Evolutionary conservation across 2,113 vertebrate genomes (phyloP), one percentile per base, ranked within the genome.

Genomic region (Centropus unirufus): DNA sequence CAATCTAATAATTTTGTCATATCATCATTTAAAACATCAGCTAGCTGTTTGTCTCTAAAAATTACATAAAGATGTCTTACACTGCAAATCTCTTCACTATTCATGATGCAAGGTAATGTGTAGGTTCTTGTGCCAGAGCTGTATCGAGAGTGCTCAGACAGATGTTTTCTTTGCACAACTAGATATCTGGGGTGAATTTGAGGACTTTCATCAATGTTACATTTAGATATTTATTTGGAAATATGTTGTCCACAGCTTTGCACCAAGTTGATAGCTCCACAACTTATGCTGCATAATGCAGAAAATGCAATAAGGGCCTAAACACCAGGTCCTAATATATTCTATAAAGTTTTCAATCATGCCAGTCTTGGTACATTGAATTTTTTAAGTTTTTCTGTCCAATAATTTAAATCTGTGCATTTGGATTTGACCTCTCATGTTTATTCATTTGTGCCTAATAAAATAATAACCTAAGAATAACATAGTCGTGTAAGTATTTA

Each of bases 11-110:
- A 42, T 77, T 75, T 70, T 84, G 67, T 94, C 52, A 78, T 90
- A 81, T 62, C 39, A 42, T 42, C 26, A 58, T 94, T 89, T 85
- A 47, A 95, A 97, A 86, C 30, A 75, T 69, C 61, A 80, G 54
- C 27, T 51, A 62, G 18, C 14, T 51, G 42, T 88, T 86, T 21
- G 55, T 92, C 51, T 80, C 58, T 69, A 51, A 76, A 72, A 93
- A 92, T 77, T 36, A 17, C 64, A 86, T 67, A 77, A 88, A 88
- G 57, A 44, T 55, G 13, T 84, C 23, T 54, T 79, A 82, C 51
- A 3, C 52, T 51, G 24, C 1, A 2, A 54, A 57, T 47, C 8
- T 59, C n/a, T 55, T 91, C 26, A 59, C 34, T 57, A 32, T 15
- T 85, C 36, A 74, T 82, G 29, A 26, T 11, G 9, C 6, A 52